phyloP scores from a whole-genome alignment of 2,113 vertebrate species.

The Elephas maximus region DNA sequence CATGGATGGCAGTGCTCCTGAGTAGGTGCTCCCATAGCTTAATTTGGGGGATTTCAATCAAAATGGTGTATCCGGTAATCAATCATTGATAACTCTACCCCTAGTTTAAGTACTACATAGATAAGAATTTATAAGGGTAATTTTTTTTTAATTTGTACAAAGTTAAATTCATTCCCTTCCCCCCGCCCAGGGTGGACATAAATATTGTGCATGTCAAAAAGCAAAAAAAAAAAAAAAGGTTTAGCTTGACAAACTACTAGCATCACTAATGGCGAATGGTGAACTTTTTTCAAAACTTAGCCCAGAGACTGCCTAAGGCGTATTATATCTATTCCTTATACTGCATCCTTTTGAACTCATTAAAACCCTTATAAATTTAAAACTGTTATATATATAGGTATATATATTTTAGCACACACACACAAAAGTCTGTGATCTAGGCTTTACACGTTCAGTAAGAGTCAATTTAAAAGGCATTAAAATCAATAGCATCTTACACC shows the following conservation, averaged over 20 bases:
- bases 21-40: conserved; percentile 37
- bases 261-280: not conserved
- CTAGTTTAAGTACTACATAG: not conserved
- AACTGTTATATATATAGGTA: too few species aligned
- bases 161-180: not conserved
- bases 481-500: conserved; percentile 25
- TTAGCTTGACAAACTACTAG: not conserved
- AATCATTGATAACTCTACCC: conserved; percentile 5
- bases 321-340: not conserved
- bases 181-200: not conserved
- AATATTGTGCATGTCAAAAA: not conserved
- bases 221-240: not conserved
- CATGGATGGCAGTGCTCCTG: not conserved
- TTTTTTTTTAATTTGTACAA: conserved; percentile 60
- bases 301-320: not conserved
- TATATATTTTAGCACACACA: not conserved
- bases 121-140: conserved; percentile 51
- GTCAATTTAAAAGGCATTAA: conserved; percentile 16
- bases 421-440: conserved; percentile 27
- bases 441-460: not conserved
- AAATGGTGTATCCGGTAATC: conserved; percentile 54
- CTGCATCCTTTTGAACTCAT: not conserved
- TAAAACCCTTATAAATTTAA: conserved; percentile 31
- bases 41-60: conserved; percentile 62
- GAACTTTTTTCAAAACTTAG: not conserved